A percentile compares a stretch with the other conserved stretches of the same genome.
These are phyloP conservation scores for Hemiscyllium ocellatum DNA, from an alignment of 2,113 vertebrate genomes.

Conservation along the genomic window DNA sequence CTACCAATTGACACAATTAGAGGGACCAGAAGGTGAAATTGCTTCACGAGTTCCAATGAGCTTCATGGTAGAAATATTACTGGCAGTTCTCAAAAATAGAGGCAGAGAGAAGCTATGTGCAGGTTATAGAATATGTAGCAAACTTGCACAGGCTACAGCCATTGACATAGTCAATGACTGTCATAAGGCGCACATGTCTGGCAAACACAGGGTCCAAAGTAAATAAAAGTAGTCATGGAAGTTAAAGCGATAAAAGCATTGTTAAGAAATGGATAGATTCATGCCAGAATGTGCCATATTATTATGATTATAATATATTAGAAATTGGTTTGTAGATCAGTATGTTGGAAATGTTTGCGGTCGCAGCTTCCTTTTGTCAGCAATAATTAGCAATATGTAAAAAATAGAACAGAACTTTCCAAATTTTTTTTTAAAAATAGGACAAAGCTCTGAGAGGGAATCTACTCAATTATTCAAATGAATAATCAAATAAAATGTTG, in stretches of 20 bases:
- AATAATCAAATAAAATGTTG: neutral
- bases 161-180: neutral
- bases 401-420: neutral
- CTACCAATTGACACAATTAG: neutral
- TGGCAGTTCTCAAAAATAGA: neutral
- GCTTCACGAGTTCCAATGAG: neutral
- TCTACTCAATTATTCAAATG: neutral
- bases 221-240: neutral
- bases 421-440: neutral
- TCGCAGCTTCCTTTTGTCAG: neutral
- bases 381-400: neutral
- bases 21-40: neutral
- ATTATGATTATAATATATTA: neutral
- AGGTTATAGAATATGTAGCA: neutral
- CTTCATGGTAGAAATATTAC: neutral
- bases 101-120: neutral
- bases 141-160: neutral
- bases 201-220: neutral
- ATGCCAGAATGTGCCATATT: neutral
- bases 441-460: no score
- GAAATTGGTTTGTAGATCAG: neutral
- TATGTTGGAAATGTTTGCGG: neutral
- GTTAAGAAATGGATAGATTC: neutral
- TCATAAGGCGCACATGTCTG: neutral
- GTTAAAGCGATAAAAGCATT: neutral